Evolutionary conservation across 2,797 vertebrate species (phyloP), one percentile per base, ranked within the genome.

Genomic region (Anguilla marmorata): DNA sequence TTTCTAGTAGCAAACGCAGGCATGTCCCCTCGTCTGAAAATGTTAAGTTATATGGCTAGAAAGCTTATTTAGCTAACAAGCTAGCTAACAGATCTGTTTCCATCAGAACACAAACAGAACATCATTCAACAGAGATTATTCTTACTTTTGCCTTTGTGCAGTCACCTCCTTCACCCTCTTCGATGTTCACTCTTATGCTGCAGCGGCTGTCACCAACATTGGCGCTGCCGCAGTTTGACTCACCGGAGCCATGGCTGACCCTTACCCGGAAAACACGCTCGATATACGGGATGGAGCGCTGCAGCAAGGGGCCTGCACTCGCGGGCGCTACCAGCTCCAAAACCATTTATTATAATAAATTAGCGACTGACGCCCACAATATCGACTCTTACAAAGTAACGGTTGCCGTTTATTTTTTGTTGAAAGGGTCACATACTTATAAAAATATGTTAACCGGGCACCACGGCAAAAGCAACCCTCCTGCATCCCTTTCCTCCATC

Each of bases 61-160:
- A 86, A 76, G 69, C 86, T 50, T 79, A 74, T 54, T 69, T 21
- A 89, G 58, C 87, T 82, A 19, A 33, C 54, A 48, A 88, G 48
- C 69, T 83, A 45, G 90, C 89, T 63, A 66, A 72, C 48, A 37
- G 63, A 52, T 52, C 56, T 33, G 4, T 41, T 54, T 82, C 30
- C 92, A 91, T 90, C 92, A 92, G 63, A 69, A 63, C 60, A 63
- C 54, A 86, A 90, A 37, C 86, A 56, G n/a, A 86, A 80, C 30
- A 72, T 84, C 88, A 79, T 24, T 30, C 69, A 30, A 5, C 69
- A 60, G 54, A 41, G 11, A 84, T 7, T 80, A 92, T 52, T 90
- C 92, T 93, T 93, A 94, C 91, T 91, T 94, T 95, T 93, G 96
- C 96, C 95, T 95, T 94, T 89, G 92, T 92, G 94, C 94, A 93